Evolutionary conservation across 2,113 vertebrate species (phyloP), one percentile per base, ranked within the genome.

Genomic region (Atrichornis clamosus): DNA sequence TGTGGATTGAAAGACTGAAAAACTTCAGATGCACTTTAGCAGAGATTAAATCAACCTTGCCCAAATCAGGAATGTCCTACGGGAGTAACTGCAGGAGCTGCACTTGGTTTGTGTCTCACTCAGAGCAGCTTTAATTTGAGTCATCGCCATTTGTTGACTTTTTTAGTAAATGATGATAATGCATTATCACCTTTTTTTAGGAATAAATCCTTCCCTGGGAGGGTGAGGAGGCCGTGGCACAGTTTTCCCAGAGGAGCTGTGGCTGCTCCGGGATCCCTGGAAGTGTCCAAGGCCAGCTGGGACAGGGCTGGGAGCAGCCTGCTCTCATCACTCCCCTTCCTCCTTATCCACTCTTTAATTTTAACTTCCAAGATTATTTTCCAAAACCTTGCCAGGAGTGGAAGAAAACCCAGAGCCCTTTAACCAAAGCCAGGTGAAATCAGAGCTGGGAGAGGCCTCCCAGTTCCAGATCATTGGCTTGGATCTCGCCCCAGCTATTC

Each of bases 381-480:
- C 32, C 19, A 84, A 50, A 63, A 50, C 28, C 26, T 35, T 17
- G 7, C 23, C 44, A 27, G 47, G 7, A 60, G n/a, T 1, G 33
- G 63, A 6, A 21, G 37, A 33, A 82, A 77, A 26, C 15, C 1
- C 2, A 5, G 13, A 53, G 30, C 35, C 63, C 52, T 87, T 39
- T 4, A 41, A 44, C 6, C 30, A 21, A 47, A 26, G 1, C 16
- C 21, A 11, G 60, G 28, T 32, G 69, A 41, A 32, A 4, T 1
- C 1, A 0, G 64, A 33, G 63, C 33, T 6, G 15, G 64, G 39
- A 74, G 75, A 8, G 1, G 0, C 49, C 1, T 0, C 50, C 52
- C 62, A 20, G 93, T 90, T 55, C 47, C 49, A 86, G 63, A 23
- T 76, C 75, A 69, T 47, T 28, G 68, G 12, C 82, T 90, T 86